These are phyloP conservation scores for Calyptomena viridis DNA, from an alignment of 2,113 vertebrate genomes.

Conservation along the genomic window DNA sequence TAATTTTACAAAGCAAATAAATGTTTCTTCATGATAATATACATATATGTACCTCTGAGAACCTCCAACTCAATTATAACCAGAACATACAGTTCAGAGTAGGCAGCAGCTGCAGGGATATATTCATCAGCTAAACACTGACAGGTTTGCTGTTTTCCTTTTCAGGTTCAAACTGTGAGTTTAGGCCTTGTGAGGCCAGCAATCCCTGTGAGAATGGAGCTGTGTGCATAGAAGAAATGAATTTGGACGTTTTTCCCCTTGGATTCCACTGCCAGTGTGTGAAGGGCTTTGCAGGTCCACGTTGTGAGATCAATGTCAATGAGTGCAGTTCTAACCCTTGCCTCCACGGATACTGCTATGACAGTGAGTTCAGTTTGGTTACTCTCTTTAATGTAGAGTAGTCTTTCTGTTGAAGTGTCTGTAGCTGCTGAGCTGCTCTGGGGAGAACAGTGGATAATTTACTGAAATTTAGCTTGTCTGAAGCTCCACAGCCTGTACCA, in stretches of 20 bases:
- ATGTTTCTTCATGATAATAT: neutral
- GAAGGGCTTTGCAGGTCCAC: conserved; percentile 76
- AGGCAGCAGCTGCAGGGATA: neutral
- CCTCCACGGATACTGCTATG: conserved; percentile 81
- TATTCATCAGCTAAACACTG: conserved; percentile 13
- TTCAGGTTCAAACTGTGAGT: conserved; percentile 80
- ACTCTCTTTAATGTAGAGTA: neutral
- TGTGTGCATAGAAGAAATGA: conserved; percentile 75
- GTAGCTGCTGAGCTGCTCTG: conserved; percentile 21
- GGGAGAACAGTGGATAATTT: neutral
- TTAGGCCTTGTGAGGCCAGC: conserved; percentile 76
- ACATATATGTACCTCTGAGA: neutral
- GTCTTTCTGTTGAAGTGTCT: conserved; percentile 2
- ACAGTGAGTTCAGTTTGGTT: conserved; percentile 68
- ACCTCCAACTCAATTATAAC: neutral
- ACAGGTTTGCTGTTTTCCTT: conserved; percentile 13
- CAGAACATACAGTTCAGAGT: neutral
- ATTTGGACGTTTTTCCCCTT: conserved; percentile 74
- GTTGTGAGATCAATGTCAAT: conserved; percentile 81
- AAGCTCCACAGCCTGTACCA: neutral
- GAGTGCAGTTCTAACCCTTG: conserved; percentile 81
- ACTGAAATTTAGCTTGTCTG: conserved; percentile 22
- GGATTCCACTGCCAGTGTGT: conserved; percentile 79
- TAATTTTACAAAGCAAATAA: neutral
- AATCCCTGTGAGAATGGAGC: conserved; percentile 81